These are phyloP conservation scores for Falco naumanni DNA, from an alignment of 2,797 vertebrate genomes.

Conservation along the genomic window DNA sequence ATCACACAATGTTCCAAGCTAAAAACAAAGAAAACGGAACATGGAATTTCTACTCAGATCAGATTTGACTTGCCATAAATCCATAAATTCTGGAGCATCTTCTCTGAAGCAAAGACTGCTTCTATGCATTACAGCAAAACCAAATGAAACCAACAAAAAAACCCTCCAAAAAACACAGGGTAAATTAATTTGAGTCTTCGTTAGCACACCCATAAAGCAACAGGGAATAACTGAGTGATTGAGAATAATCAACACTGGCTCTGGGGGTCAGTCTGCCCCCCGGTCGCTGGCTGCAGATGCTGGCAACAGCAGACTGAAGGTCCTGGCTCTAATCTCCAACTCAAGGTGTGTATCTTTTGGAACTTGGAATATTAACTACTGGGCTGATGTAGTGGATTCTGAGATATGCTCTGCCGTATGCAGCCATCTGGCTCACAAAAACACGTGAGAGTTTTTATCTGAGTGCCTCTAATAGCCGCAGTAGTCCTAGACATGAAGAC, in stretches of 20 bases:
- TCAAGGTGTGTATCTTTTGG: neutral
- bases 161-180: neutral
- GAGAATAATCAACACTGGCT: neutral
- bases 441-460: neutral
- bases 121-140: neutral
- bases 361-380: neutral
- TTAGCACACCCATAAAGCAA: neutral
- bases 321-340: neutral
- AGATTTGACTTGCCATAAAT: neutral
- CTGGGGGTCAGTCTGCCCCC: neutral
- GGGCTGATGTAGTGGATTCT: neutral
- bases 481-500: neutral
- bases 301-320: neutral
- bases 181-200: neutral
- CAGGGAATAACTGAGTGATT: neutral
- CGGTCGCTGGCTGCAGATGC: neutral
- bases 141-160: neutral
- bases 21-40: neutral
- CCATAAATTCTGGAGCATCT: neutral
- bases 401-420: rapidly evolving
- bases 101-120: neutral
- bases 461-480: neutral
- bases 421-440: neutral
- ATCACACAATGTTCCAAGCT: neutral
- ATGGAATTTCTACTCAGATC: neutral